Percentiles rank a stretch among this genome's conserved stretches.
phyloP scores from a whole-genome alignment of 2,888 invertebrate genomes.

The Plusia festucae region DNA sequence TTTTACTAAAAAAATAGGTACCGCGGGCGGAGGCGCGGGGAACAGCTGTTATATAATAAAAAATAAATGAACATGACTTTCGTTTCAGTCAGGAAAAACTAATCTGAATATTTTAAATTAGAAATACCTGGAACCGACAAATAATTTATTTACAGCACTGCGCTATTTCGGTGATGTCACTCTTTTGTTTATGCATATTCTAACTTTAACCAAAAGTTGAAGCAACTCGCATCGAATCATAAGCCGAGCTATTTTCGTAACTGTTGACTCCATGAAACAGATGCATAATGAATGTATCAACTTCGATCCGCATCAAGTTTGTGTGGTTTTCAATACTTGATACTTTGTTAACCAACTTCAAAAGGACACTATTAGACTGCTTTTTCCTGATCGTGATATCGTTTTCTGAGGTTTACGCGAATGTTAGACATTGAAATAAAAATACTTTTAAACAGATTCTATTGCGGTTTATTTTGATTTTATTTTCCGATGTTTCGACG shows the following conservation, averaged over 20 bases:
- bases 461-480: no score
- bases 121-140: neutral
- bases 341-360: constrained; percentile 7
- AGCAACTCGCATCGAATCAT: neutral
- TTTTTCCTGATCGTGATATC: no score
- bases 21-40: no score
- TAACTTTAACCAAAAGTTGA: neutral
- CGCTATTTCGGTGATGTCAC: neutral
- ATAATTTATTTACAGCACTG: neutral
- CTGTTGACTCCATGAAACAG: constrained; percentile 6
- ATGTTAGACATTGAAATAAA: no score
- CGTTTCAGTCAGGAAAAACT: no score
- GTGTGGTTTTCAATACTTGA: constrained; percentile 15
- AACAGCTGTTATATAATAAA: no score
- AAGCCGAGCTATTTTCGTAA: constrained; percentile 10
- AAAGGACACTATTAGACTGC: neutral
- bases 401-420: no score
- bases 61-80: no score
- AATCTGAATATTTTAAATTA: no score
- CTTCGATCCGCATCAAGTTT: neutral
- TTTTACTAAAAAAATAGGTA: no score
- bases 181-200: neutral
- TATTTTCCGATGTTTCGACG: no score
- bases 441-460: no score
- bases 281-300: neutral